Base-by-base conservation (phyloP, 2,113 vertebrate species). In the Grus americana region DNA sequence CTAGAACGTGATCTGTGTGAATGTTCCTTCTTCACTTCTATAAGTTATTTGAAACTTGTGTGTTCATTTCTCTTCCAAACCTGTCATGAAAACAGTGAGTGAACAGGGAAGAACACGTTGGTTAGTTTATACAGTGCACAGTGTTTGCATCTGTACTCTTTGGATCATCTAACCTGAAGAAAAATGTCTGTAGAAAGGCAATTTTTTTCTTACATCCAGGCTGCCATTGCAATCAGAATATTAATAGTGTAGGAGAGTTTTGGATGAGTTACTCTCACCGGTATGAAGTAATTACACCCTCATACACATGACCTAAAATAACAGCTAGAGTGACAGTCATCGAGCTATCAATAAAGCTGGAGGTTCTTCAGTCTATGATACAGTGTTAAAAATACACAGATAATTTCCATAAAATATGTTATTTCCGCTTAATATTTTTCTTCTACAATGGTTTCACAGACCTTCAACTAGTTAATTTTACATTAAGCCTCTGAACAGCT, bases 1-100 rank as follows among this genome's bases (percentile, higher is more conserved):
- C 6, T 63, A 46, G 63, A 71, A 86, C 0, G 0, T 6, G 27
- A 58, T 59, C 27, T 46, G 3, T 58, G 36, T 54, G 42, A 92
- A 73, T 19, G 26, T 44, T 87, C 21, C n/a, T 55, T 80, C 50
- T 47, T 86, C 71, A 34, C 21, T 72, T 82, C 18, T 34, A n/a
- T n/a, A 72, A 59, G 42, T 62, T 82, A 57, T 49, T 9, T 88
- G 36, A 90, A 93, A 46, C 13, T 46, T 70, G 11, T 65, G 24
- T 38, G 54, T 38, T 90, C 75, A 58, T 46, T 14, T 79, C 65
- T 32, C 54, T 79, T 87, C n/a, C 38, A 66, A 85, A 75, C 7
- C n/a, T 71, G 42, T 50, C 1, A 2, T 1, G 5, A 73, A 93
- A 93, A 29, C 40, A 42, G 34, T 22, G 62, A 87, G 4, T 23